These are phyloP conservation scores for Conus betulinus DNA, from an alignment of 1,140 invertebrate species.

Conservation along the genomic window DNA sequence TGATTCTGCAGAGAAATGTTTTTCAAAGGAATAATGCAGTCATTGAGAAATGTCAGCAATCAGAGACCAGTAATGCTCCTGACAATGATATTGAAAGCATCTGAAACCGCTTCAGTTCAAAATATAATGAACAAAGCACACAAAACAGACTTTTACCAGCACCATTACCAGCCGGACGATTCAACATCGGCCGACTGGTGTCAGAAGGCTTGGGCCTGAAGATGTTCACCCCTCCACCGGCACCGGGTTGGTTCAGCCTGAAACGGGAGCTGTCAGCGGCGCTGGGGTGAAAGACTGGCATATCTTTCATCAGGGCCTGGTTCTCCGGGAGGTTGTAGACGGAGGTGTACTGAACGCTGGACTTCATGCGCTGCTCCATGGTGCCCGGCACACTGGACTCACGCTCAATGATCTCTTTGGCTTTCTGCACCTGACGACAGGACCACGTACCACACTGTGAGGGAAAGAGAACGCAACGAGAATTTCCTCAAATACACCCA, in stretches of 20 bases:
- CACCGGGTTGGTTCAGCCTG: background rate
- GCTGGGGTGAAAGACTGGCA: conserved; percentile 9
- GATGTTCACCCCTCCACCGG: background rate
- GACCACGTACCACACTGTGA: too few species aligned
- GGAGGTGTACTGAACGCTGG: background rate
- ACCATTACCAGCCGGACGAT: background rate
- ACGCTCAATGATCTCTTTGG: conserved; percentile 29
- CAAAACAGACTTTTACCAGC: too few species aligned
- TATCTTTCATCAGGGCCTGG: conserved; percentile 3
- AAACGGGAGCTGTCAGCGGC: background rate
- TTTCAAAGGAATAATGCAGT: too few species aligned
- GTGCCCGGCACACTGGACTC: conserved; percentile 33
- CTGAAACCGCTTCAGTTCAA: too few species aligned
- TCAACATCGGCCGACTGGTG: background rate
- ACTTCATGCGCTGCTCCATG: conserved; percentile 31
- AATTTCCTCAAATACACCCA: too few species aligned
- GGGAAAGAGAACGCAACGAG: too few species aligned
- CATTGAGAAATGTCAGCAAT: too few species aligned
- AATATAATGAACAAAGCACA: too few species aligned
- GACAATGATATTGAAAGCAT: too few species aligned
- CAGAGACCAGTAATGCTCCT: too few species aligned
- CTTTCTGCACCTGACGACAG: conserved; percentile 25
- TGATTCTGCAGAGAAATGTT: too few species aligned
- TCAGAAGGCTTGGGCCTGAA: background rate
- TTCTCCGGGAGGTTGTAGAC: background rate